Evolutionary conservation across 2,888 invertebrate species (phyloP).

Genomic region (Dromius quadrimaculatus): DNA sequence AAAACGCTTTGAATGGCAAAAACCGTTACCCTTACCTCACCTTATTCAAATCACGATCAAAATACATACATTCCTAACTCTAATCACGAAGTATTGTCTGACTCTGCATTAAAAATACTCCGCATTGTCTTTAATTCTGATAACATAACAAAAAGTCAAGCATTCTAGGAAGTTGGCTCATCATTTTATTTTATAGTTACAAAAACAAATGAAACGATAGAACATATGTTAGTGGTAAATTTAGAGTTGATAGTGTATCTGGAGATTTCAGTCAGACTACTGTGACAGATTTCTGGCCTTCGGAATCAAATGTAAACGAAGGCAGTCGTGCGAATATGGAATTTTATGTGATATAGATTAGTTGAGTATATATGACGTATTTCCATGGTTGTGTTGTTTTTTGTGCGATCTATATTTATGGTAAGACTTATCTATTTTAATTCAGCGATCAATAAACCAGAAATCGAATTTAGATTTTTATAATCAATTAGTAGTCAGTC

Average conservation of each 20-base stretch:
- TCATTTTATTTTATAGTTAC: neutral
- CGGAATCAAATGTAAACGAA: slow-evolving; percentile 10
- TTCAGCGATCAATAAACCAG: slow-evolving; percentile 18
- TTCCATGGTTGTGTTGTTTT: neutral
- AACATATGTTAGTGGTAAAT: slow-evolving; percentile 8
- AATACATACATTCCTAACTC: slow-evolving; percentile 3
- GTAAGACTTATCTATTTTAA: neutral
- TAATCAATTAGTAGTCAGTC: slow-evolving; percentile 21
- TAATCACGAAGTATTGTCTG: slow-evolving; percentile 23
- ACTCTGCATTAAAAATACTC: slow-evolving; percentile 22
- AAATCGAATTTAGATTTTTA: slow-evolving; percentile 14
- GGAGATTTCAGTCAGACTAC: slow-evolving; percentile 5
- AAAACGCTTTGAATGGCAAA: slow-evolving; percentile 5
- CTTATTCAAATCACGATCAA: slow-evolving; percentile 6
- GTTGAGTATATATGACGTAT: neutral
- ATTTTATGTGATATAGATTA: neutral
- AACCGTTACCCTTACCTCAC: slow-evolving; percentile 17
- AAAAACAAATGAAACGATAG: slow-evolving; percentile 35
- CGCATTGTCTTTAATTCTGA: slow-evolving; percentile 36
- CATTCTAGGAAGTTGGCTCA: slow-evolving; percentile 37
- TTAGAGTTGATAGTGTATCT: slow-evolving; percentile 3
- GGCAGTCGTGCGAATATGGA: neutral
- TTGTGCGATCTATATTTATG: too few relatives aligned
- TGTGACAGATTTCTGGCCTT: slow-evolving; percentile 15
- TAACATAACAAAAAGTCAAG: slow-evolving; percentile 13